Base-by-base conservation (phyloP, 2,888 invertebrate species). In the Macaria notata region DNA sequence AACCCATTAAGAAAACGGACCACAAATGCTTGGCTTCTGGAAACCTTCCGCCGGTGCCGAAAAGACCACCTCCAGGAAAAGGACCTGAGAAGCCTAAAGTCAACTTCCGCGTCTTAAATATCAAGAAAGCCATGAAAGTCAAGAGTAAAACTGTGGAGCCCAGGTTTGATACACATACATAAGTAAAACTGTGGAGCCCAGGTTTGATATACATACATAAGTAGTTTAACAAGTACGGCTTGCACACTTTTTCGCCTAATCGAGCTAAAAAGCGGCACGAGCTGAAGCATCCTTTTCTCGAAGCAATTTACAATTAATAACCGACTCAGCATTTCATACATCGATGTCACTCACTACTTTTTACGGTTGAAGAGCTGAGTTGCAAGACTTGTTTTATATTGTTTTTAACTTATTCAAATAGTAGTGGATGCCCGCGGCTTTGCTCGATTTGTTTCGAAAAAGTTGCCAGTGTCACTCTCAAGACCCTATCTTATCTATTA, bases 51-150 rank as follows among this genome's bases (percentile, higher is more conserved):
- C 89, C 93, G 0, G 84, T 93, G 7, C 92, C 92, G 0, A 87
- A 79, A 63, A 71, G 86, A 19, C 82, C 83, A 30, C 82, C 80
- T 3, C 83, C 82, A 0, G 80, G 70, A 0, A 81, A 82, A 59
- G 75, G 75, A 30, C 68, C 74, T 4, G 82, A 85, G 46, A 86
- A 80, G 60, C 83, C 85, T 0, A 73, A 75, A 54, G 64, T 88
- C 39, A 93, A 95, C 76, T 94, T 94, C 68, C 84, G 91, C 8
- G 84, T 92, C 38, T 73, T 92, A 7, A 96, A 96, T 75, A 93
- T 95, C 9, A 89, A 92, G 62, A 91, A 92, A 39, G 93, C 92
- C 0, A 85, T 92, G 29, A 90, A 88, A 56, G 84, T 88, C 3
- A 91, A 92, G 61, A 88, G 94, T 0, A 93, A 86, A 64, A 89